Percentiles rank a stretch among this genome's conserved stretches.
phyloP scores from a whole-genome alignment of 2,113 vertebrate species.

The Haemorhous mexicanus region DNA sequence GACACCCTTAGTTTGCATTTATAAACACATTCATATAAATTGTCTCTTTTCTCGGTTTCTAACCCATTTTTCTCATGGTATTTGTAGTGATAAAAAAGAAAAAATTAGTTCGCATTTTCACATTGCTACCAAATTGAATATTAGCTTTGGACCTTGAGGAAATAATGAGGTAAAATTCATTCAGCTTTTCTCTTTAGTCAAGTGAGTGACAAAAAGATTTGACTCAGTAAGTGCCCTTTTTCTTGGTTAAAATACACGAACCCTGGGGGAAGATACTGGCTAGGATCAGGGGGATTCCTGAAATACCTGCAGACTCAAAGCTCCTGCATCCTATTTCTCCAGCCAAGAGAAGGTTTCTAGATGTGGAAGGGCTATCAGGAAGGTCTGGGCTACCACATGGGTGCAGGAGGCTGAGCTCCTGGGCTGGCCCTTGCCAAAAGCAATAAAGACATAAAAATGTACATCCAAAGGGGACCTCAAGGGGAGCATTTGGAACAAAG shows the following conservation, averaged over 20 bases:
- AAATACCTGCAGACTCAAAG: neutral
- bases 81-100: neutral
- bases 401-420: neutral
- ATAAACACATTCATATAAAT: neutral
- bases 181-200: neutral
- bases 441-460: neutral
- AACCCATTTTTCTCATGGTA: neutral
- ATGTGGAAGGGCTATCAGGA: neutral
- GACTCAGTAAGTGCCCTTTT: neutral
- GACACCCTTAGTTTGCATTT: neutral
- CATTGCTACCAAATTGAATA: neutral
- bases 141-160: neutral
- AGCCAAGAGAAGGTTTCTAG: neutral
- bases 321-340: neutral
- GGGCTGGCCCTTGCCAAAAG: neutral
- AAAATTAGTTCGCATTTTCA: neutral
- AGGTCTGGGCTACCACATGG: fast-evolving
- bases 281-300: neutral
- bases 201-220: neutral
- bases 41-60: neutral
- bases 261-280: neutral
- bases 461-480: neutral
- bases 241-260: neutral
- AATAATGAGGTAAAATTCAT: neutral
- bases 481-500: fast-evolving